Evolutionary conservation across 1,140 invertebrate genomes (phyloP).

Genomic region (Ectropis grisescens): DNA sequence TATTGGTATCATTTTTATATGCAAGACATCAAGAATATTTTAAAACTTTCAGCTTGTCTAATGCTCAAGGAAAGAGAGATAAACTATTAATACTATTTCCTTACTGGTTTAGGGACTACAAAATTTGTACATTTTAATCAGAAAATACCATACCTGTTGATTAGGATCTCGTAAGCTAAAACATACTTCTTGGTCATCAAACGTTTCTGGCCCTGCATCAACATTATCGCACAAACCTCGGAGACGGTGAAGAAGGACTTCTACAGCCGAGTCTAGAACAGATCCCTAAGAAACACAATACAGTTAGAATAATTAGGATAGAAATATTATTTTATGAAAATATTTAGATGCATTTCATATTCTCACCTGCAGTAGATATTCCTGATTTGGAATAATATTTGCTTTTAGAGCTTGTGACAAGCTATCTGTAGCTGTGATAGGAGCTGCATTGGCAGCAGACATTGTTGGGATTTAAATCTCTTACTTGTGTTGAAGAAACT

Average conservation of each 20-base stretch:
- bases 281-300: conserved; percentile 82
- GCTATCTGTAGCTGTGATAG: conserved; percentile 81
- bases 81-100: no score
- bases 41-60: no score
- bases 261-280: conserved; percentile 91
- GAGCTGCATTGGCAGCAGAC: conserved; percentile 46
- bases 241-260: conserved; percentile 91
- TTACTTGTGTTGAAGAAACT: no score
- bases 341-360: no score
- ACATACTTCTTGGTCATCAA: conserved; percentile 92
- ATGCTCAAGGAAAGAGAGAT: no score
- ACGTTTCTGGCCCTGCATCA: conserved; percentile 90
- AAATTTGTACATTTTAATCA: no score
- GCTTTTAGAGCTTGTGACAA: conserved; percentile 82
- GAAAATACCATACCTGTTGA: conserved; percentile 44
- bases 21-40: no score
- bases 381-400: conserved; percentile 90
- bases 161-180: conserved; percentile 80
- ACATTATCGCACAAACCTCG: conserved; percentile 95
- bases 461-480: no score
- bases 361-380: conserved; percentile 84
- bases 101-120: no score
- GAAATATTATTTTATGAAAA: background rate
- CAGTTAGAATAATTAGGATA: background rate
- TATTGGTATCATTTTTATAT: no score